phyloP scores from a whole-genome alignment of 1,140 invertebrate genomes.

The Trichonephila inaurata region DNA sequence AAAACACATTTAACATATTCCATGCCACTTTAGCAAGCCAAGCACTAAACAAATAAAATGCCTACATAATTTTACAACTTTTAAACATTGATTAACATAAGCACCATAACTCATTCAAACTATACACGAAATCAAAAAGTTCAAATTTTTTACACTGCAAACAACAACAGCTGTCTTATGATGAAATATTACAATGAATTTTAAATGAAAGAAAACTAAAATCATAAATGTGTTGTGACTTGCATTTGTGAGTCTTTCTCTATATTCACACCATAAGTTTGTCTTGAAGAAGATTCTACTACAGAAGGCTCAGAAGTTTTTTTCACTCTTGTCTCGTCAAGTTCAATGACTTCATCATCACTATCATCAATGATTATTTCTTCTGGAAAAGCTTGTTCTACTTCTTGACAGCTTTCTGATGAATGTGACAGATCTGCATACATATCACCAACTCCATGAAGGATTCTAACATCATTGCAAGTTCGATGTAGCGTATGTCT shows the following conservation, averaged over 20 bases:
- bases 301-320: not conserved
- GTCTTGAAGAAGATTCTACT: not conserved
- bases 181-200: slow-evolving; percentile 17
- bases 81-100: not conserved
- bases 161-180: not conserved
- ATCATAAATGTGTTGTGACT: not conserved
- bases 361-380: slow-evolving; percentile 52
- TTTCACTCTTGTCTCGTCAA: not conserved
- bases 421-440: not conserved
- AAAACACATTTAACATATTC: not conserved
- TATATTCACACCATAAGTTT: not conserved
- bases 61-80: too few relatives aligned
- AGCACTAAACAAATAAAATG: not conserved
- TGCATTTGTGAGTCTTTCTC: not conserved
- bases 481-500: not conserved
- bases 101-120: not conserved
- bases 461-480: not conserved
- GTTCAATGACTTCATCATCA: slow-evolving; percentile 45
- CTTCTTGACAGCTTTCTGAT: not conserved
- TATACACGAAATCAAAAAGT: not conserved
- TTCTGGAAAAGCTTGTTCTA: not conserved
- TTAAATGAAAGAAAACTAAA: not conserved
- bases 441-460: not conserved
- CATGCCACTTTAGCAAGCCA: not conserved
- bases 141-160: not conserved